phyloP scores from a whole-genome alignment of 2,888 invertebrate species.

The Chrysolina oricalcia region DNA sequence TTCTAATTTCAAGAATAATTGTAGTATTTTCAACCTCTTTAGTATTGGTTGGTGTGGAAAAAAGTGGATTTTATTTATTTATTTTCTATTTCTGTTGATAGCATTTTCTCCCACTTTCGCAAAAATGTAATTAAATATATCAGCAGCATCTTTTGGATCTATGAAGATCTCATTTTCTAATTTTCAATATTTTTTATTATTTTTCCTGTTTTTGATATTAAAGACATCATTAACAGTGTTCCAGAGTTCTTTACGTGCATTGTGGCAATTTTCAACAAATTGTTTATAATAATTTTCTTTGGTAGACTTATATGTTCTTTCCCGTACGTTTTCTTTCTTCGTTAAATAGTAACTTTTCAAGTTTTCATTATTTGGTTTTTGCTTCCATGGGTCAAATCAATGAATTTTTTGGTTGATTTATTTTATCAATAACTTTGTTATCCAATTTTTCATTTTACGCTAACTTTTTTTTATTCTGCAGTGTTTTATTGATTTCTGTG shows the following conservation, averaged over 20 bases:
- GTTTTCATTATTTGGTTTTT: neutral
- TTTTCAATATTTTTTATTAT: neutral
- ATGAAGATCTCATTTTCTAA: neutral
- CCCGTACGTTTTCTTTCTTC: neutral
- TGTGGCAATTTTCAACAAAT: no score
- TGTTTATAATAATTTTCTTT: neutral
- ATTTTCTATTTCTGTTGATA: neutral
- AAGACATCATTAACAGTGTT: no score
- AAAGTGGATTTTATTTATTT: neutral
- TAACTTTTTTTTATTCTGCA: neutral
- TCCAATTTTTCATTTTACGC: neutral
- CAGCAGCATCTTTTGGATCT: no score
- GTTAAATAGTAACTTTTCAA: neutral
- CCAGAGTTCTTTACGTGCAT: no score
- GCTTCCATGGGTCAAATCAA: neutral
- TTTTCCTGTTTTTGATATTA: neutral
- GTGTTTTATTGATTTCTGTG: neutral
- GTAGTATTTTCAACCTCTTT: no score
- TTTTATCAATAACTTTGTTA: neutral
- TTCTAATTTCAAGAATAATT: neutral
- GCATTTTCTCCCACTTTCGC: neutral
- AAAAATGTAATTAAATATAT: neutral
- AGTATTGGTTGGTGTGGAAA: no score
- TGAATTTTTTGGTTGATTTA: neutral
- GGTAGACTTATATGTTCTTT: neutral